Evolutionary conservation across 2,797 vertebrate species (phyloP).

Genomic region (Vireo griseus): DNA sequence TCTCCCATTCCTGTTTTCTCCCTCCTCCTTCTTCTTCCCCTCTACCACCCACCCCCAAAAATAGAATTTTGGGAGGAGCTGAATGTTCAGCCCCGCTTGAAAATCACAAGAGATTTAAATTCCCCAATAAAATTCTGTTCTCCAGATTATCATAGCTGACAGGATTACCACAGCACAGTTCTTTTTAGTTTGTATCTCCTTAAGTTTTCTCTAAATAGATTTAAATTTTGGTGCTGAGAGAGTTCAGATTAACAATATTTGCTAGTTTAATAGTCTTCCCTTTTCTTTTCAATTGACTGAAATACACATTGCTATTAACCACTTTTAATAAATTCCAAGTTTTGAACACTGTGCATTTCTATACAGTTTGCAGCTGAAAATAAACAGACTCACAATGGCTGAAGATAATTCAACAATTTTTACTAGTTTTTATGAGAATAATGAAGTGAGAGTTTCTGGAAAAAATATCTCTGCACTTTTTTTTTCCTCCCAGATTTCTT

Average conservation of each 20-base stretch:
- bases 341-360: conserved; percentile 32
- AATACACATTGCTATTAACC: conserved; percentile 37
- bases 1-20: background rate
- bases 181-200: background rate
- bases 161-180: background rate
- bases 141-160: background rate
- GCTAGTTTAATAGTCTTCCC: background rate
- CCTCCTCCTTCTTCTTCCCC: background rate
- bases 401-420: conserved; percentile 64
- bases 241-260: conserved; percentile 37
- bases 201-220: conserved; percentile 22
- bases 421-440: conserved; percentile 50
- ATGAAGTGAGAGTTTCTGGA: conserved; percentile 72
- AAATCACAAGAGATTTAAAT: background rate
- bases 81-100: background rate
- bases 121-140: background rate
- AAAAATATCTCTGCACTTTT: conserved; percentile 56
- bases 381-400: conserved; percentile 50
- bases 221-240: conserved; percentile 28
- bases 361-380: conserved; percentile 52
- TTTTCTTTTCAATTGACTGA: conserved; percentile 40
- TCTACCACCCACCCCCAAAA: background rate
- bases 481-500: conserved; percentile 64
- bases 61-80: background rate
- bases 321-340: conserved; percentile 54